Evolutionary conservation across 2,113 vertebrate species (phyloP).

Genomic region (Dipodomys stephensi): DNA sequence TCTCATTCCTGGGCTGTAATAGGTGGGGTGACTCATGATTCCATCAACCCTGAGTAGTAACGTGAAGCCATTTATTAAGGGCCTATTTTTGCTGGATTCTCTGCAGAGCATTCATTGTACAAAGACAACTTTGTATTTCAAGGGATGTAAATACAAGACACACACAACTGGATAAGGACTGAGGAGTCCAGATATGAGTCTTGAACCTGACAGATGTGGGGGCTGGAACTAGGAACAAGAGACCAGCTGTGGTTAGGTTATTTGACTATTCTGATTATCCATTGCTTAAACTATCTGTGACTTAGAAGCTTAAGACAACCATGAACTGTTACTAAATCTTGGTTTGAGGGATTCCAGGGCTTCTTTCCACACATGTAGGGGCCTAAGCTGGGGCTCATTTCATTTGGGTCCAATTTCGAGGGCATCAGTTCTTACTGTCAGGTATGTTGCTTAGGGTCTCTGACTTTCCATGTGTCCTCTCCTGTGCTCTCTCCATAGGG

Average conservation of each 20-base stretch:
- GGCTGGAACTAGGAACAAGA: not conserved
- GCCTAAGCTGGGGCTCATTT: not conserved
- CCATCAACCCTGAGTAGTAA: slow-evolving; percentile 24
- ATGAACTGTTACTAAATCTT: not conserved
- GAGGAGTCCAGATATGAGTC: not conserved
- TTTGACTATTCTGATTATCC: not conserved
- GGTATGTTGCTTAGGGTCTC: not conserved
- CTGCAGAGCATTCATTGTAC: not conserved
- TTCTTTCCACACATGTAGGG: not conserved
- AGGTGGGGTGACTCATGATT: slow-evolving; percentile 62
- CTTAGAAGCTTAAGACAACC: not conserved
- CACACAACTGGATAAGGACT: not conserved
- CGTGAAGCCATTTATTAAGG: slow-evolving; percentile 59
- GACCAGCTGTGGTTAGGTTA: not conserved
- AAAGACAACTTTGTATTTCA: not conserved
- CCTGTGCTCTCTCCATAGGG: not conserved
- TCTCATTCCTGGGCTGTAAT: not conserved
- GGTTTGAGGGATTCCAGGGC: too few species aligned
- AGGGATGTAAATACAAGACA: not conserved
- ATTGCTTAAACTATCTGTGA: not conserved
- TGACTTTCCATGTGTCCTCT: not conserved
- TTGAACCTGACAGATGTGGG: not conserved
- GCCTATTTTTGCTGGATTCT: slow-evolving; percentile 57
- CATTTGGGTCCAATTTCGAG: not conserved
- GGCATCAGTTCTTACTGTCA: not conserved